A percentile compares a stretch with the other conserved stretches of the same genome.
phyloP scores from a whole-genome alignment of 2,113 vertebrate species.

The Gasterosteus nipponicus region DNA sequence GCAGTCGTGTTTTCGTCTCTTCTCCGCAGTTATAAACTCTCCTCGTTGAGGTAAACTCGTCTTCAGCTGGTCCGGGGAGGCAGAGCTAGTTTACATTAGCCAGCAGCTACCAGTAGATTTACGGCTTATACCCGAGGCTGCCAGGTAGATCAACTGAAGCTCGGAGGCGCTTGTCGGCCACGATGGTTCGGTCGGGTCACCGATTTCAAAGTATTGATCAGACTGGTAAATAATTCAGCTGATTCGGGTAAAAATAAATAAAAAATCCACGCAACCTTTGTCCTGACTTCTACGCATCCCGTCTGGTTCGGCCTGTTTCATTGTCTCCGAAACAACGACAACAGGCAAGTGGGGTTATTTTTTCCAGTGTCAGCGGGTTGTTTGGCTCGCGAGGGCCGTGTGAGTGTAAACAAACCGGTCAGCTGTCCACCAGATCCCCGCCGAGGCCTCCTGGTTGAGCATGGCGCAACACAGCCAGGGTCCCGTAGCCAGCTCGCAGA shows the following conservation, averaged over 20 bases:
- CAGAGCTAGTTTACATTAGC: slow-evolving; percentile 69
- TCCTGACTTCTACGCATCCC: slow-evolving; percentile 37
- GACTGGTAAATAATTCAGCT: slow-evolving; percentile 32
- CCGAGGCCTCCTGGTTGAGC: slow-evolving; percentile 13
- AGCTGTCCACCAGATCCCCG: slow-evolving; percentile 46
- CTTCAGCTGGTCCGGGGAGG: slow-evolving; percentile 36
- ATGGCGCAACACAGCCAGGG: slow-evolving; percentile 82
- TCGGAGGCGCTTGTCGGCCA: slow-evolving; percentile 29
- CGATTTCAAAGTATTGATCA: slow-evolving; percentile 4
- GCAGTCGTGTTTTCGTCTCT: neutral
- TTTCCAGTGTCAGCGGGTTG: slow-evolving; percentile 20
- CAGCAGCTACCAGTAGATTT: slow-evolving; percentile 73
- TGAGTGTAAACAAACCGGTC: slow-evolving; percentile 38
- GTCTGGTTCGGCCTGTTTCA: slow-evolving; percentile 67
- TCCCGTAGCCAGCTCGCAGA: slow-evolving; percentile 94
- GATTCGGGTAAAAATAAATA: neutral
- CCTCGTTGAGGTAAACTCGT: slow-evolving; percentile 14
- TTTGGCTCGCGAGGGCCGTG: slow-evolving; percentile 15
- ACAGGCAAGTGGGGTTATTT: slow-evolving; percentile 28
- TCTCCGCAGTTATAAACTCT: slow-evolving; percentile 4
- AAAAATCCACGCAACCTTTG: slow-evolving; percentile 32
- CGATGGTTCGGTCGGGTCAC: slow-evolving; percentile 54
- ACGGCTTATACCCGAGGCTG: slow-evolving; percentile 68
- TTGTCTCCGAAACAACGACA: slow-evolving; percentile 52
- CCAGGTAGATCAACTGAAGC: slow-evolving; percentile 60